phyloP scores from a whole-genome alignment of 1,140 invertebrate species.

The Drosophila paulistorum region DNA sequence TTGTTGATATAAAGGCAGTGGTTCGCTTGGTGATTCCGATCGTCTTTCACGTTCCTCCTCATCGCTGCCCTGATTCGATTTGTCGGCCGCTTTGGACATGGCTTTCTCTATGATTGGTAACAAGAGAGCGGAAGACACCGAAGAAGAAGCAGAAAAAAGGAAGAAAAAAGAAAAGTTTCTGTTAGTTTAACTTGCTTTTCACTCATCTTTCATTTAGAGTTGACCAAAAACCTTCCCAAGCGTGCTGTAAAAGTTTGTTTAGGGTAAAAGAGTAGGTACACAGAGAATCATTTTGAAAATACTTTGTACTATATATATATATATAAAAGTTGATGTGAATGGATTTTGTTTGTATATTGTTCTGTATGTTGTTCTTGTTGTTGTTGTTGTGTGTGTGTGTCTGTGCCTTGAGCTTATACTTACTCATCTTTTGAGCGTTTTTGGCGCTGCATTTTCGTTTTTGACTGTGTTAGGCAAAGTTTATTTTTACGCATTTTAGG shows the following conservation, averaged over 20 bases:
- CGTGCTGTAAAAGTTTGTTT: constrained; percentile 74
- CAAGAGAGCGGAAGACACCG: constrained; percentile 30
- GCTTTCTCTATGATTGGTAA: constrained; percentile 87
- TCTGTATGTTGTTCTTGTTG: constrained; percentile 22
- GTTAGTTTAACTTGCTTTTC: constrained; percentile 36
- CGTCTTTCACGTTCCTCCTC: constrained; percentile 83
- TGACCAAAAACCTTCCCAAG: constrained; percentile 69
- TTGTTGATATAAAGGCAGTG: constrained; percentile 92
- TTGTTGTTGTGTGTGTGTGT: constrained; percentile 19
- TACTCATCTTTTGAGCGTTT: constrained; percentile 61
- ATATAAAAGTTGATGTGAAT: constrained; percentile 19
- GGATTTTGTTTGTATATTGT: constrained; percentile 34
- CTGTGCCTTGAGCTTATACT: constrained; percentile 60
- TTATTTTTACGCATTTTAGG: constrained; percentile 50
- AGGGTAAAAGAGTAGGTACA: too few relatives aligned
- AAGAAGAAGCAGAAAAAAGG: too few relatives aligned
- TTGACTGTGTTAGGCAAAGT: constrained; percentile 48
- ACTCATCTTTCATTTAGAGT: constrained; percentile 37
- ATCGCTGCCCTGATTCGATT: constrained; percentile 80
- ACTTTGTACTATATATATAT: constrained; percentile 13
- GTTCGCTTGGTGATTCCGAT: constrained; percentile 86
- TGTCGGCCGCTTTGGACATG: constrained; percentile 84
- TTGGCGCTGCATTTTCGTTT: constrained; percentile 34
- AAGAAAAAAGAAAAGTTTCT: constrained; percentile 29
- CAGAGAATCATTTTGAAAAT: constrained; percentile 54